Evolutionary conservation across 2,888 invertebrate species (phyloP).

Genomic region (Apodemia mormo): DNA sequence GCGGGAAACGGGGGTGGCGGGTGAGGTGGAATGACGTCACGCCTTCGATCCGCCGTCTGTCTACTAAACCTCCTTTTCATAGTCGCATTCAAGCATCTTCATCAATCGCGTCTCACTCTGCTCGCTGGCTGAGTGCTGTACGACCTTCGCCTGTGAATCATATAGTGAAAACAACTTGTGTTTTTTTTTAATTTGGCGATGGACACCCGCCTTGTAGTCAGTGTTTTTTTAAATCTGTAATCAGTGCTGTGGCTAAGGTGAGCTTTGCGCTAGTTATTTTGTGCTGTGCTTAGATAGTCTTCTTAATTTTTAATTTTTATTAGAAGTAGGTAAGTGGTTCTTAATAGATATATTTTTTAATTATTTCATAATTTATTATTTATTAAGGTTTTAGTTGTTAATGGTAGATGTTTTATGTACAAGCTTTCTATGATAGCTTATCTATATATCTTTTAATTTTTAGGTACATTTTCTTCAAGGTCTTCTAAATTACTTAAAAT

Average conservation of each 20-base stretch:
- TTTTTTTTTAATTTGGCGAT: constrained; percentile 19
- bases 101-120: constrained; percentile 54
- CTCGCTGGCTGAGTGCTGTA: constrained; percentile 29
- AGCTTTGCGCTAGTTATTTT: constrained; percentile 36
- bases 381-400: neutral
- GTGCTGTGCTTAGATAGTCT: neutral
- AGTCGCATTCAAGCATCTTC: constrained; percentile 56
- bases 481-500: neutral
- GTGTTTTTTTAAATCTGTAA: constrained; percentile 40
- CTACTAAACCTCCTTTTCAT: constrained; percentile 51
- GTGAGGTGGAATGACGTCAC: constrained; percentile 65
- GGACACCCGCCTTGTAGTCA: constrained; percentile 22
- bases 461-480: neutral
- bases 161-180: constrained; percentile 1
- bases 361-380: neutral
- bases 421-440: neutral
- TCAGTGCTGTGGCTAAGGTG: constrained; percentile 51
- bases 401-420: neutral
- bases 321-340: neutral
- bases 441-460: neutral
- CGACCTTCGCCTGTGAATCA: neutral
- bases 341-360: neutral
- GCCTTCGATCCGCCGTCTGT: constrained; percentile 62
- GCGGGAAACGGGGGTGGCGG: constrained; percentile 63
- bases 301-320: neutral